Percentiles rank a stretch among this genome's conserved stretches.
phyloP scores from a whole-genome alignment of 2,113 vertebrate species.

The Trachemys scripta region DNA sequence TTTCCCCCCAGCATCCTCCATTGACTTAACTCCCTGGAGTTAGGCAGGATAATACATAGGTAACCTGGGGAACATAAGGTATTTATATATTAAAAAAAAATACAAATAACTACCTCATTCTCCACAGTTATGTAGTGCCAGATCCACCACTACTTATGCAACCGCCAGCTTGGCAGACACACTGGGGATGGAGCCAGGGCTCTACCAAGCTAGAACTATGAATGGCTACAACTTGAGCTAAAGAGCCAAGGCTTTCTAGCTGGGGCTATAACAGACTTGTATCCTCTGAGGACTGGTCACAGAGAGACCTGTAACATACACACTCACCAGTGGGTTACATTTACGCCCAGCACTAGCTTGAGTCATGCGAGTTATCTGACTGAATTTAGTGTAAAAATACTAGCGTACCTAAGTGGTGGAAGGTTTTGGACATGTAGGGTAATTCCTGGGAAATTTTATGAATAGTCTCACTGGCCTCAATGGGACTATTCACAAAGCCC shows the following conservation, averaged over 20 bases:
- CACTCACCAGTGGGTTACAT: neutral
- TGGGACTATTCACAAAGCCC: neutral
- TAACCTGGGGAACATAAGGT: neutral
- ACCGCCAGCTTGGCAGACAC: neutral
- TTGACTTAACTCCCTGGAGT: neutral
- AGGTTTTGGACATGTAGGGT: neutral
- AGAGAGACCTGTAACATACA: neutral
- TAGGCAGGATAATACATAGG: neutral
- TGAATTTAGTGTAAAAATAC: neutral
- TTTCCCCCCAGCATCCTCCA: neutral
- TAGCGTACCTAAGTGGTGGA: neutral
- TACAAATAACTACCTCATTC: neutral
- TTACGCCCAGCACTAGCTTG: neutral
- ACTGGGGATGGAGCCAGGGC: neutral
- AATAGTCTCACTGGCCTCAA: neutral
- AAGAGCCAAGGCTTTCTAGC: neutral
- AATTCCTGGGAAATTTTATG: neutral
- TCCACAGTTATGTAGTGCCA: neutral
- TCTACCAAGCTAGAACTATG: neutral
- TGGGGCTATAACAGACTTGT: neutral
- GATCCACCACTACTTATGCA: neutral
- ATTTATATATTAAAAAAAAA: no score
- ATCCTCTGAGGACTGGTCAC: neutral
- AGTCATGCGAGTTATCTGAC: neutral
- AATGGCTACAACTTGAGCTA: neutral